Conservation (phyloP, 2,113 vertebrate species). For the Syngnathus scovelli region DNA sequence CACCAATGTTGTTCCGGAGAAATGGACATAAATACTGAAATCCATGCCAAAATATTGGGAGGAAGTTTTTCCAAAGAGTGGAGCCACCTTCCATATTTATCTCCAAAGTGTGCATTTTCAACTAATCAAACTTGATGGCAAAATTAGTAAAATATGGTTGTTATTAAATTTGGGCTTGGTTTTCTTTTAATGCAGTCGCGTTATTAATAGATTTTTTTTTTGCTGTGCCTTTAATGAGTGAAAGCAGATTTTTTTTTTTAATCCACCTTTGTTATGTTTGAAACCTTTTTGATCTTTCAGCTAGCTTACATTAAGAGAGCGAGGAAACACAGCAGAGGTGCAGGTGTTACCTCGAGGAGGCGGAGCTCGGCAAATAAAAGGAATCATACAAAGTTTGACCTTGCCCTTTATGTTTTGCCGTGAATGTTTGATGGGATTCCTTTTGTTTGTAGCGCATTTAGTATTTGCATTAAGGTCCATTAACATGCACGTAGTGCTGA, state of each 20-base stretch:
- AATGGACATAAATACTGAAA: neutral
- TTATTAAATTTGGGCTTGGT: neutral
- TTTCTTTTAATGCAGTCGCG: neutral
- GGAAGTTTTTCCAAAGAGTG: neutral
- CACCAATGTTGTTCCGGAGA: neutral
- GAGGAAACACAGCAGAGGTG: neutral
- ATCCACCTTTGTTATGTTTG: too few relatives aligned
- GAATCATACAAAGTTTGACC: too few relatives aligned
- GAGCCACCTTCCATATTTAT: neutral
- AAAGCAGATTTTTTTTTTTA: too few relatives aligned
- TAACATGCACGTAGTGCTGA: constrained; percentile 61
- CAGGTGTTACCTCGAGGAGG: neutral
- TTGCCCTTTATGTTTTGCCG: neutral
- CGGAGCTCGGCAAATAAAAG: neutral
- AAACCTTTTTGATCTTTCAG: neutral
- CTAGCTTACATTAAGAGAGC: neutral
- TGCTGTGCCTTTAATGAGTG: too few relatives aligned
- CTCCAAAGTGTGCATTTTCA: neutral
- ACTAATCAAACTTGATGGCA: neutral
- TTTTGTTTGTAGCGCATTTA: constrained; percentile 47
- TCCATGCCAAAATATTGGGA: neutral
- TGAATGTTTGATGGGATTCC: neutral
- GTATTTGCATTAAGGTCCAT: constrained; percentile 46
- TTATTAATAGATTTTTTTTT: too few relatives aligned
- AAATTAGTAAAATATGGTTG: neutral